Percentiles rank a stretch among this genome's conserved stretches.
These are phyloP conservation scores for Nomada flava DNA, from an alignment of 2,888 invertebrate species.

Conservation along the genomic window DNA sequence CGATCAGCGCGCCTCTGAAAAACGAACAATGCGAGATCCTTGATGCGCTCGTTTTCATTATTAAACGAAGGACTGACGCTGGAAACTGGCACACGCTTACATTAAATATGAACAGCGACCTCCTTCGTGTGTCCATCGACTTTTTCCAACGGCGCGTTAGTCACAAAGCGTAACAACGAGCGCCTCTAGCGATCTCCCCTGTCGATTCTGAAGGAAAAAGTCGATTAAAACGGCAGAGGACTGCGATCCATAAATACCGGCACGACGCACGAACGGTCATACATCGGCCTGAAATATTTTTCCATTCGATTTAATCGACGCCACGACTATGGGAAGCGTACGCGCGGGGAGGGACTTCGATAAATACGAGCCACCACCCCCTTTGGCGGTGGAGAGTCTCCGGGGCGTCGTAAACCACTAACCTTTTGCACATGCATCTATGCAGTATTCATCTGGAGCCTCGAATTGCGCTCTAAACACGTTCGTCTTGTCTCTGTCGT, in stretches of 20 bases:
- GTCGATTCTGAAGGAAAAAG: conserved; percentile 33
- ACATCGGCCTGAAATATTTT: conserved; percentile 22
- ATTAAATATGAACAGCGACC: conserved; percentile 72
- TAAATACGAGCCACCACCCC: conserved; percentile 55
- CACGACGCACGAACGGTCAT: neutral
- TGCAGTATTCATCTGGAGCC: conserved; percentile 52
- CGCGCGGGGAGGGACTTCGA: conserved; percentile 43
- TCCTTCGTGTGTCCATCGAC: conserved; percentile 54
- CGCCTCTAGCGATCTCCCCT: conserved; percentile 49
- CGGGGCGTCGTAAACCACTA: conserved; percentile 63
- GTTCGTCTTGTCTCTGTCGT: conserved; percentile 24
- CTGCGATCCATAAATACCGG: conserved; percentile 50
- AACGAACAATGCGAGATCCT: conserved; percentile 63
- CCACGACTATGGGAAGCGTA: conserved; percentile 9
- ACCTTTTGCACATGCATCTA: conserved; percentile 61
- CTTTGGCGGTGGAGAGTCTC: conserved; percentile 35
- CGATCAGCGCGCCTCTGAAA: conserved; percentile 32
- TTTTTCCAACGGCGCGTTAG: conserved; percentile 57
- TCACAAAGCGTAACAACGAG: conserved; percentile 48
- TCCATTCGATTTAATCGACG: conserved; percentile 11
- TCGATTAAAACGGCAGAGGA: conserved; percentile 26
- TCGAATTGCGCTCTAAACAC: conserved; percentile 52
- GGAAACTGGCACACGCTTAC: conserved; percentile 70
- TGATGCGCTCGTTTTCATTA: conserved; percentile 67
- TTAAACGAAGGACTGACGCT: conserved; percentile 66